Evolutionary conservation across 2,113 vertebrate species (phyloP).

Genomic region (Neopipo cinnamomea): DNA sequence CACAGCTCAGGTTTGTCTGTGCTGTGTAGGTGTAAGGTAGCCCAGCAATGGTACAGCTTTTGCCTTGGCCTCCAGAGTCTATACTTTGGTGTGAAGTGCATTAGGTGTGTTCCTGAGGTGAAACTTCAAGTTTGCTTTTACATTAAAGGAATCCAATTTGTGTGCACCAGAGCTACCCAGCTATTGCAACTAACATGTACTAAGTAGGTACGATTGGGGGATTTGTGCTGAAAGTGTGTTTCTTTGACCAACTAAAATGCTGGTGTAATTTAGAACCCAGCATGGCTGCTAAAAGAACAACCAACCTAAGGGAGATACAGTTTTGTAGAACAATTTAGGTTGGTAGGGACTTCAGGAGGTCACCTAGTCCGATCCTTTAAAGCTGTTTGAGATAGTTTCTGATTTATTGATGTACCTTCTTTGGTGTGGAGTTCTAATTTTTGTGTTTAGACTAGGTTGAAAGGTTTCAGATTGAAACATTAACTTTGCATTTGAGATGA

Average conservation of each 20-base stretch:
- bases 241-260: background rate
- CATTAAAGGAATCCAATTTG: background rate
- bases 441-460: background rate
- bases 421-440: background rate
- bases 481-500: background rate
- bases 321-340: background rate
- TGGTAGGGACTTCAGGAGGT: background rate
- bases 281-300: background rate
- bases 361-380: background rate
- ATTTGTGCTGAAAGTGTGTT: background rate
- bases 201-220: background rate
- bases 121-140: background rate
- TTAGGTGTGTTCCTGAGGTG: background rate
- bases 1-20: background rate
- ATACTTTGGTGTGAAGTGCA: rapidly evolving
- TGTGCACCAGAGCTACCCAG: background rate
- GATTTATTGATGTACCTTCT: background rate
- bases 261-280: background rate
- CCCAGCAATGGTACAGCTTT: background rate
- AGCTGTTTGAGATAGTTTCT: background rate
- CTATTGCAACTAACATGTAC: background rate
- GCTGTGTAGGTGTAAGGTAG: background rate
- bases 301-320: background rate
- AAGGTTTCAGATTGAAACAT: background rate
- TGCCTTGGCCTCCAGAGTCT: background rate